Evolutionary conservation across 2,797 vertebrate species (phyloP).

Genomic region (Octomys mimax): DNA sequence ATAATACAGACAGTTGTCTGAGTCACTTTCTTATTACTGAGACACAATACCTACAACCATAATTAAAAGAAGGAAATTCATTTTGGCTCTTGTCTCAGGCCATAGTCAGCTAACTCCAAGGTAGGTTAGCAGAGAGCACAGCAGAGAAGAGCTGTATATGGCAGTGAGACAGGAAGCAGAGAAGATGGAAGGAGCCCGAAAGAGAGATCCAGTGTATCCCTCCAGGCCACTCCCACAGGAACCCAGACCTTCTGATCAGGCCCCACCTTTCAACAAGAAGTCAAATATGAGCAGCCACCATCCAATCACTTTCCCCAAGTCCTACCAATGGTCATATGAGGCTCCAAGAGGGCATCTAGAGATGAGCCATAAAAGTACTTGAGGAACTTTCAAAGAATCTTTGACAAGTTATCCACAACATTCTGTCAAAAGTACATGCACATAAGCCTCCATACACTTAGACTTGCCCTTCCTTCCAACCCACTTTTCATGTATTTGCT

Average conservation of each 20-base stretch:
- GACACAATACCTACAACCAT: neutral
- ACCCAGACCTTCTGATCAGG: neutral
- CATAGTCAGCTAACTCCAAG: neutral
- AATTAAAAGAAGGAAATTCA: neutral
- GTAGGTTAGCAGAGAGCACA: neutral
- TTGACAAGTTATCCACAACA: slow-evolving; percentile 2
- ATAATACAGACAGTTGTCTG: neutral
- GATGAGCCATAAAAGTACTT: neutral
- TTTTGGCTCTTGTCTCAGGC: neutral
- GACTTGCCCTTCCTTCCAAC: neutral
- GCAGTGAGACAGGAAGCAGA: neutral
- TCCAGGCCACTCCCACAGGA: neutral
- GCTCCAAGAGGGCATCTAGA: neutral
- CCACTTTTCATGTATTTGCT: neutral
- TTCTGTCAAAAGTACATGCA: slow-evolving; percentile 18
- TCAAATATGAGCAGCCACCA: neutral
- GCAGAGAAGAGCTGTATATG: neutral
- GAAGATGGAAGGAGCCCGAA: neutral
- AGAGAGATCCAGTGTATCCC: neutral
- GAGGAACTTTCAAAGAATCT: slow-evolving; percentile 35
- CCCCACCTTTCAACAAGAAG: neutral
- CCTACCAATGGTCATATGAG: neutral
- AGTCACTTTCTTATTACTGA: neutral
- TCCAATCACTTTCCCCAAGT: neutral
- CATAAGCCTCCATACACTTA: neutral